Percentiles rank a stretch among this genome's conserved stretches.
Evolutionary conservation across 2,888 invertebrate genomes (phyloP).

Genomic region (Nysson spinosus): DNA sequence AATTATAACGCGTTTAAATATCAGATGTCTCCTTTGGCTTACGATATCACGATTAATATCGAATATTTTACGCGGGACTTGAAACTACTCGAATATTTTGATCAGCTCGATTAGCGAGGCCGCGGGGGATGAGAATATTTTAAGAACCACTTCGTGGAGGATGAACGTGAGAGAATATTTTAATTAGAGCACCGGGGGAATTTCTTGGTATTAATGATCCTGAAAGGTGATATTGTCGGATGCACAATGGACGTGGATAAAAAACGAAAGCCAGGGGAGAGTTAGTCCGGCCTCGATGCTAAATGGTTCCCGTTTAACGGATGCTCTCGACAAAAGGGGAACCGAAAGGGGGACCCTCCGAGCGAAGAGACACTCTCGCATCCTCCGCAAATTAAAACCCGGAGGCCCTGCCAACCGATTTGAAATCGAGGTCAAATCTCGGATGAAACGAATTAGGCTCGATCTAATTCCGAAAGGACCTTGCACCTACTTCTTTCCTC

Average conservation of each 20-base stretch:
- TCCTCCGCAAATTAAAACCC: slow-evolving; percentile 63
- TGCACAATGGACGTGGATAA: slow-evolving; percentile 14
- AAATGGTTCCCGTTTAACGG: slow-evolving; percentile 57
- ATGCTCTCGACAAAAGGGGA: slow-evolving; percentile 33
- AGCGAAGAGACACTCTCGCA: slow-evolving; percentile 55
- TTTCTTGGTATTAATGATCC: no score
- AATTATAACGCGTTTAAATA: no score
- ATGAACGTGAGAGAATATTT: not conserved
- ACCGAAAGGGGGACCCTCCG: slow-evolving; percentile 34
- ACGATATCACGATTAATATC: no score
- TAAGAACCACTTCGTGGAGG: no score
- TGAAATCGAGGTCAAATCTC: slow-evolving; percentile 60
- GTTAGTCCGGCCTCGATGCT: slow-evolving; percentile 45
- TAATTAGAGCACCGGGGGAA: no score
- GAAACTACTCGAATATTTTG: no score
- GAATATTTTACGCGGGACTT: no score
- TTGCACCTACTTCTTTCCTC: slow-evolving; percentile 46
- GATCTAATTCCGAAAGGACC: slow-evolving; percentile 58
- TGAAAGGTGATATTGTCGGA: slow-evolving; percentile 23
- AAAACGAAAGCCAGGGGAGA: slow-evolving; percentile 20
- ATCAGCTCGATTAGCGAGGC: no score
- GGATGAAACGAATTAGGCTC: slow-evolving; percentile 51
- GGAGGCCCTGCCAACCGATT: slow-evolving; percentile 39
- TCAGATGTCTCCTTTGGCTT: no score
- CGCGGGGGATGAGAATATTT: no score